Base-by-base conservation (phyloP, 1,140 invertebrate species). In the Pemphigus obesinymphae region DNA sequence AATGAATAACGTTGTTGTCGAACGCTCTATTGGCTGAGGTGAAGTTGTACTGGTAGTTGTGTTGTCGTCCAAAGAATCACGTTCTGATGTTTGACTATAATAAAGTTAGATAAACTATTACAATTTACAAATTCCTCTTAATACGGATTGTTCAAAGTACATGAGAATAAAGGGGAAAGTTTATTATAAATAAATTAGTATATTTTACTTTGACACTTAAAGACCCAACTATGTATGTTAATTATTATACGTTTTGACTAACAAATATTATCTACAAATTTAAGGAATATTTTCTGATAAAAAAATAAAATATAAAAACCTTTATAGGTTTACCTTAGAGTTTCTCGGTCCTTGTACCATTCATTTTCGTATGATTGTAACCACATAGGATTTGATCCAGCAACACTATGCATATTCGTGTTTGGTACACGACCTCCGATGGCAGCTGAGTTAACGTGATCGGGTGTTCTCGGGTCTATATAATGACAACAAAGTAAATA, bases 361-460 rank as follows among this genome's bases (percentile, higher is more conserved):
- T 96, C 95, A 87, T 97, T 97, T 87, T 96, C 95, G 85, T 96
- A 97, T 10, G 95, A 94, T 85, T 95, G 94, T 87, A 97, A 91
- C 96, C 96, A 97, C 84, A 97, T 97, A 0, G 96, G 96, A 89
- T 97, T 97, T 11, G 94, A 96, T 45, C 96, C 96, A 87, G 97
- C 95, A 7, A 94, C 92, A 84, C 95, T 96, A 86, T 97, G 96
- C 86, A 96, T 95, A 87, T 97, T 97, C 3, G 96, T 97, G 85
- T 97, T 97, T 2, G 96, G 96, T 6, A 97, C 95, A 84, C 93
- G 88, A 45, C 91, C 91, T 20, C 76, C 55, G 23, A 61, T 63
- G 17, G 23, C 76, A 13, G 55, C 55, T 13, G 76, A 80, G n/a
- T 4, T 63, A 7, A 80, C 23, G 15, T 63, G 76, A 45, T 80